Base-by-base conservation (phyloP, 2,888 invertebrate species). In the Pandemis cinnamomeana region DNA sequence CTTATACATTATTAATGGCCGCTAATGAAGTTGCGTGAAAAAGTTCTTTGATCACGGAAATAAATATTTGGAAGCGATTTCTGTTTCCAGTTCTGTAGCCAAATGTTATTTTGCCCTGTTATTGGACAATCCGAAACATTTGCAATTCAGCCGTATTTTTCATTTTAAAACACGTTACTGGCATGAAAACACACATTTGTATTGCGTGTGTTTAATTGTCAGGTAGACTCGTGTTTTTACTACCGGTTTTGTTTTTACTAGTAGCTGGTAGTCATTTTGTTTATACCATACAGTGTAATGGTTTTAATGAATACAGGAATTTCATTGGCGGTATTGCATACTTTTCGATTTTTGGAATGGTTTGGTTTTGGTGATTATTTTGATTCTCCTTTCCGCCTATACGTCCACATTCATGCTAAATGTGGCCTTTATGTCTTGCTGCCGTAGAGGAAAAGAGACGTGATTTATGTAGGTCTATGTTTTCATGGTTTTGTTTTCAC, bases 1-100 rank as follows among this genome's bases (percentile, higher is more conserved):
- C 20, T 53, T 20, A 68, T 72, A 58, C 62, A 72, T 72, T 68
- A 72, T 68, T 72, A 72, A 72, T 72, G 63, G 53, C 55, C 55
- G 46, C 55, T 72, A 72, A 72, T 63, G 72, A 72, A 68, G 46
- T 68, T 63, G 63, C 71, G 71, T 71, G 63, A 44, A 62, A 27
- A 62, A 62, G 67, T 72, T 72, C 62, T 62, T 55, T 46, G 27
- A 44, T 46, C 62, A 10, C 42, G 15, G 61, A 71, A 46, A 15
- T 64, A 71, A 7, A 71, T 48, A 41, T 41, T 58, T 66, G 15
- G 66, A 66, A 41, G 15, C 48, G 46, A 36, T 27, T 58, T 27
- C 6, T 27, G 6, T 10, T 58, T 51, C 7, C 27, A 58, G 1
- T 20, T 11, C 27, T 27, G 27, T 4, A 20, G 27, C 8, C 7